Evolutionary conservation across 35 echinoderm and acorn worm species (phyloP).

Genomic region (Ophiothrix spiculata): DNA sequence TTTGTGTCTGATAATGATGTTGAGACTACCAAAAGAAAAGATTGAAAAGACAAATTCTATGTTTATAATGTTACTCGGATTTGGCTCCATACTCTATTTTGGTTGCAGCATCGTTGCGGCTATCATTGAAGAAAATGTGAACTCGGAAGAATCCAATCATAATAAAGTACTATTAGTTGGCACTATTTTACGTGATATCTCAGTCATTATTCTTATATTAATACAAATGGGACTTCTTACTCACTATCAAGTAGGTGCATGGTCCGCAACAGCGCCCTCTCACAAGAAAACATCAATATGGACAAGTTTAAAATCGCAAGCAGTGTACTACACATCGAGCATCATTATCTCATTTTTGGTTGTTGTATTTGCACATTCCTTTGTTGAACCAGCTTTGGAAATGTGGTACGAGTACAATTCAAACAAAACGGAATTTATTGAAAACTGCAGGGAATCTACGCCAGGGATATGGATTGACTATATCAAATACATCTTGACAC

Average conservation of each 20-base stretch:
- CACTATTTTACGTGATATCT: background rate
- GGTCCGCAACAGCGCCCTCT: background rate
- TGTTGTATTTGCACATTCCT: background rate
- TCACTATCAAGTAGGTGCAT: background rate
- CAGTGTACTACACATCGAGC: background rate
- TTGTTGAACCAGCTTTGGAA: background rate
- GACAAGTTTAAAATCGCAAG: too few species aligned
- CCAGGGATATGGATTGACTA: background rate
- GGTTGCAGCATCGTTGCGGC: background rate
- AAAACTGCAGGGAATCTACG: background rate
- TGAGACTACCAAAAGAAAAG: background rate
- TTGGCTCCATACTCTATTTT: background rate
- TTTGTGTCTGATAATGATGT: background rate
- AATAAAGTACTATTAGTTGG: background rate
- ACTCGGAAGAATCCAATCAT: background rate
- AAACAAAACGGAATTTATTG: background rate
- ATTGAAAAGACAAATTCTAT: background rate
- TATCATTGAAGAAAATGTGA: background rate
- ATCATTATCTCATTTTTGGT: background rate
- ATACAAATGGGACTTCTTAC: background rate
- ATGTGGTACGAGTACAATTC: background rate
- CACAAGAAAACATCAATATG: too few species aligned
- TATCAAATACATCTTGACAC: background rate
- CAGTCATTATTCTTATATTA: background rate
- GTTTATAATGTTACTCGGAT: background rate